Evolutionary conservation across 2,888 invertebrate genomes (phyloP), one percentile per base, ranked within the genome.

Genomic region (Mamestra brassicae): DNA sequence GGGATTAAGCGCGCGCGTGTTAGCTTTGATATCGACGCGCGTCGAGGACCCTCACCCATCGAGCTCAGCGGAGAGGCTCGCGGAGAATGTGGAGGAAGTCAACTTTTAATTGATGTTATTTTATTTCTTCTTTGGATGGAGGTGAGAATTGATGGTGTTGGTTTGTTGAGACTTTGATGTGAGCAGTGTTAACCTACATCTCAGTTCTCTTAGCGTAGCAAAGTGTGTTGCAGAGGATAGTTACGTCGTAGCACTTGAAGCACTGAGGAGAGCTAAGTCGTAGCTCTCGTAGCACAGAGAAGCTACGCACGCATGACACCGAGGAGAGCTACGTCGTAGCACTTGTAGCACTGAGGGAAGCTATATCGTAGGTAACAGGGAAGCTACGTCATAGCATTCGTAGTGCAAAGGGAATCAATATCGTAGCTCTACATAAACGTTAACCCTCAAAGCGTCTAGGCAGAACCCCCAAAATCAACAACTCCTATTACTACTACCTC

Each of bases 1-100:
- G 72, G 84, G 85, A 88, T 88, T 88, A 88, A 89, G 88, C 84
- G 81, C 75, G 81, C 80, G 72, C 66, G 76, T 89, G 84, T 89
- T 89, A 74, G 88, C 83, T 81, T 84, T 88, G 85, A 85, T 89
- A 85, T 89, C 83, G 82, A 89, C 57, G 80, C 67, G 71, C 72
- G 79, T 61, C 10, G 66, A 86, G 86, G 8, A 73, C 77, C 42
- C 71, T 73, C 60, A 4, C 50, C 45, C 50, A 8, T 52, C 36
- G 60, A 58, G 80, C 11, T 52, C 52, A 50, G 61, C 10, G 15
- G 15, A 47, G 76, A 62, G 65, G 52, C 36, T 66, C 79, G 75
- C 58, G 55, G 47, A 36, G 10, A 64, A 54, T 42, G n/a, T n/a
- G 63, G 73, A n/a, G 42, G 1, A 66, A 58, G n/a, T 55, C 11